Percentiles rank a stretch among this genome's conserved stretches.
phyloP scores from a whole-genome alignment of 2,113 vertebrate species.

The Machaerirhynchus nigripectus region DNA sequence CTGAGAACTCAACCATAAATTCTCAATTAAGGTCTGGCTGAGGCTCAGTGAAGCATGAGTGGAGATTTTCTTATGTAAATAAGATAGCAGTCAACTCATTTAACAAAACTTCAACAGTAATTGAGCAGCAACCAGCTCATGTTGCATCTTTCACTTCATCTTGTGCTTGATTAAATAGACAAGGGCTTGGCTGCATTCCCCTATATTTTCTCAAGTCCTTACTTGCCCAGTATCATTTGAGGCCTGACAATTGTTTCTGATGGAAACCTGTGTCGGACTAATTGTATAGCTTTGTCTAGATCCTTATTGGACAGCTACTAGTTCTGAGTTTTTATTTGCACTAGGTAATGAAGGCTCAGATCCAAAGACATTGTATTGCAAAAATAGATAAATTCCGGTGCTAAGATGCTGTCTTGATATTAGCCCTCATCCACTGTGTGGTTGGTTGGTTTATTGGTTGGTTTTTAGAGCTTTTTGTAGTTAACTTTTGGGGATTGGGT shows the following conservation, averaged over 20 bases:
- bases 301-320: not conserved
- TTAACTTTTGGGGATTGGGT: not conserved
- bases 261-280: not conserved
- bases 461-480: not conserved
- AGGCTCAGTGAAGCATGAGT: slow-evolving; percentile 17
- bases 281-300: not conserved
- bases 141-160: not conserved
- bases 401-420: not conserved
- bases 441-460: not conserved
- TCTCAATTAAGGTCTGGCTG: slow-evolving; percentile 35
- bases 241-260: not conserved
- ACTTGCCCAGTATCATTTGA: not conserved
- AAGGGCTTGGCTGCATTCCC: not conserved
- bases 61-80: slow-evolving; percentile 54
- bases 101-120: slow-evolving; percentile 4
- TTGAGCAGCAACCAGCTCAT: not conserved
- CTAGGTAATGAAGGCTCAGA: not conserved
- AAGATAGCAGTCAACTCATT: slow-evolving; percentile 8
- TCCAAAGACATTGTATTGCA: not conserved
- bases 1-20: slow-evolving; percentile 46
- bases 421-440: not conserved
- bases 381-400: not conserved
- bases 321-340: not conserved
- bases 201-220: slow-evolving; percentile 1
- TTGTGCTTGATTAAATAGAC: slow-evolving; percentile 11